Conservation (phyloP, 2,888 invertebrate genomes). For the Drosophila neotestacea region DNA sequence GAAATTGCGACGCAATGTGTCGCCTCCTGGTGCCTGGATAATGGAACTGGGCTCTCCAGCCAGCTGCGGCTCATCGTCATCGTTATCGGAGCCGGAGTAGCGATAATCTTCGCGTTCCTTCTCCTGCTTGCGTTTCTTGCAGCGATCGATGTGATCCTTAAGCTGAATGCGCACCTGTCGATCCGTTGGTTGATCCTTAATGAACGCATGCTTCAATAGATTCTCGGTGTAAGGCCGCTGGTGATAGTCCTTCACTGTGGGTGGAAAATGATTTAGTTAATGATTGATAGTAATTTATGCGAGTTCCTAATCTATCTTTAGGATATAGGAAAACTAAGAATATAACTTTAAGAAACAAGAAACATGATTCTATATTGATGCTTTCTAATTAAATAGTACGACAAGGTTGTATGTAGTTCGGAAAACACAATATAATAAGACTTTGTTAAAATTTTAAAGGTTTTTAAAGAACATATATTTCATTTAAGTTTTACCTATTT, state of each 20-base stretch:
- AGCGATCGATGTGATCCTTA: constrained; percentile 99
- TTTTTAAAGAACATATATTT: too few relatives aligned
- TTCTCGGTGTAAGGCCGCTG: constrained; percentile 99
- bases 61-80: constrained; percentile 96
- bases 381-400: too few relatives aligned
- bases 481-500: too few relatives aligned
- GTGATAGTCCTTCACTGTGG: constrained; percentile 97
- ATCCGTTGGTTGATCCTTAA: constrained; percentile 99
- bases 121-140: constrained; percentile 97
- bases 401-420: too few relatives aligned
- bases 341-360: too few relatives aligned
- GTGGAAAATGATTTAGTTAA: constrained; percentile 21
- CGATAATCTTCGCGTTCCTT: constrained; percentile 92
- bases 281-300: neutral
- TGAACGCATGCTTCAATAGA: constrained; percentile 98
- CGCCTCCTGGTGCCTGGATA: constrained; percentile 94
- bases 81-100: constrained; percentile 98
- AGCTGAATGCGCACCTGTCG: constrained; percentile 98
- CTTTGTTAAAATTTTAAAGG: too few relatives aligned
- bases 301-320: too few relatives aligned
- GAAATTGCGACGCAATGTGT: constrained; percentile 98
- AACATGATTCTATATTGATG: too few relatives aligned
- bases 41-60: constrained; percentile 98
- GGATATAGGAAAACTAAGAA: too few relatives aligned
- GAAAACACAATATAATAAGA: too few relatives aligned